Base-by-base conservation (phyloP, 2,888 invertebrate species). In the Himalopsyche kuldschensis region DNA sequence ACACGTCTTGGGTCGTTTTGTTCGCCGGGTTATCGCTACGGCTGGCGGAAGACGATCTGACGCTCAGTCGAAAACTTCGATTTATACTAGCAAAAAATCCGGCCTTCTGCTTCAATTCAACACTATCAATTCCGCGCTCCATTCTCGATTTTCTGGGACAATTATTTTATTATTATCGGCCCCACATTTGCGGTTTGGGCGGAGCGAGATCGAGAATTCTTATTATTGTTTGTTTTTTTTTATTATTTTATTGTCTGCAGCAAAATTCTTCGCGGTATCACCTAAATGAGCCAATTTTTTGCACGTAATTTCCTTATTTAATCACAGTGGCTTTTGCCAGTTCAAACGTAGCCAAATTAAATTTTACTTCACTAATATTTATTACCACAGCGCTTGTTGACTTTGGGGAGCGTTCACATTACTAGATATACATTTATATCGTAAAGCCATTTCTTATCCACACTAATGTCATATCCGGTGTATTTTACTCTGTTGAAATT, bases 71-170 rank as follows among this genome's bases (percentile, higher is more conserved):
- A 88, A 91, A 91, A 88, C 92, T 92, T 88, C 91, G 90, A 87
- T 92, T 91, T 24, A 91, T 88, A 84, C 90, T 89, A 84, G 90
- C 91, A 87, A 92, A 89, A 89, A 92, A 91, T 84, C 91, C 91
- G 87, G 91, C 91, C 85, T 90, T 69, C 30, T 69, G 69, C 30
- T 69, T 69, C 10, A 90, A 88, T 90, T 90, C 91, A 90, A 90
- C 89, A 75, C 35, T 91, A 91, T 78, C 75, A 79, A 24, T 24
- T 75, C 78, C 17, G 24, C 77, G 20, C 30, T 76, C 41, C 76
- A 76, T 76, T 76, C 35, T 76, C 17, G 35, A 35, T 76, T 32
- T 20, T 63, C 35, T 24, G 27, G 69, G 27, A 69, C 27, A 69
- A 69, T 69, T 69, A 69, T 69, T 30, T 15, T 69, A 69, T 69